Evolutionary conservation across 2,888 invertebrate genomes (phyloP), one percentile per base, ranked within the genome.

Genomic region (Drosophila histrio): DNA sequence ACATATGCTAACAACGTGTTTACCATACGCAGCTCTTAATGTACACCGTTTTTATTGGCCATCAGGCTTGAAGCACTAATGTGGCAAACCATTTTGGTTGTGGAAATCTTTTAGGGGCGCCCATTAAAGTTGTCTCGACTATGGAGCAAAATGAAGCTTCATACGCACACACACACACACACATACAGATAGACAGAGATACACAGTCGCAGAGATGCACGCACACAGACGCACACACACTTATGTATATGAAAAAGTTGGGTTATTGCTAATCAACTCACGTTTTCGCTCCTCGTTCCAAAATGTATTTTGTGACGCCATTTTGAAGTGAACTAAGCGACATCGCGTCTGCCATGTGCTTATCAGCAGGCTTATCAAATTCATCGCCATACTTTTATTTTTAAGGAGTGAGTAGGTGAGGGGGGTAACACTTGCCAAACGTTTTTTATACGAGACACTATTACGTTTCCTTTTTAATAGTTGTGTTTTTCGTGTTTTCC

Each of bases 271-370:
- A 85, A 85, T 88, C 84, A 88, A 88, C 84, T 88, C 84, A 85
- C 84, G 84, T 85, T 77, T 88, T 85, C 85, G 70, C 87, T 87
- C 88, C 88, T 84, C 84, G 87, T 84, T 84, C 73, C 65, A 87
- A 87, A 84, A 85, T 88, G 85, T 88, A 81, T 87, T 87, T 82
- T 87, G 73, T 74, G 85, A 87, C 82, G 87, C 85, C 85, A 88
- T 84, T 88, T 87, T 87, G 85, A 81, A 81, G 62, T 73, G 67
- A 81, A 64, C 61, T 56, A 36, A 65, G 57, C 39, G 62, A 56
- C 57, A 26, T 43, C 43, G 26, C 62, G 73, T 69, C 78, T 64
- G 54, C 60, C 44, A 13, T 54, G 32, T 49, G 26, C 77, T 82
- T 83, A 86, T 83, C 88, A 62, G 77, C 67, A 39, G 64, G 77